Conservation (phyloP, 1,140 invertebrate genomes). For the Archivesica marissinica region DNA sequence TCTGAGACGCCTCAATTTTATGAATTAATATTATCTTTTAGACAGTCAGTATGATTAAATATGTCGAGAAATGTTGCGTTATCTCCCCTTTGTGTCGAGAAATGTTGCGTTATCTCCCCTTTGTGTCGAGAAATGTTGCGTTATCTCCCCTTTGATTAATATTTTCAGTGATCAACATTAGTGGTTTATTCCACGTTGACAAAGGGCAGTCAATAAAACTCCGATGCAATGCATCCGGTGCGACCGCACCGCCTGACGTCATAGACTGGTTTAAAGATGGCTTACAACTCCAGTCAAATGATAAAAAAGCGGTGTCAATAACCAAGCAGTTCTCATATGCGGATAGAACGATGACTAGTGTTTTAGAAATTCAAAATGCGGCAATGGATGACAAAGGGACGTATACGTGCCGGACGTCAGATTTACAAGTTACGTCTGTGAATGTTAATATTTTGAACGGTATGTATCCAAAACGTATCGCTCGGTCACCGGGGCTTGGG, state of each 20-base stretch:
- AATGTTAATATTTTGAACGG: slow-evolving; percentile 74
- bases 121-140: too few relatives aligned
- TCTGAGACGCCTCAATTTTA: too few relatives aligned
- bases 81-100: too few relatives aligned
- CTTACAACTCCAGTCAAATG: slow-evolving; percentile 63
- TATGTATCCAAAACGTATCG: slow-evolving; percentile 59
- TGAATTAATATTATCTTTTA: too few relatives aligned
- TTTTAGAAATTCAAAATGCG: slow-evolving; percentile 69
- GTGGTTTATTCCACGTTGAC: slow-evolving; percentile 67
- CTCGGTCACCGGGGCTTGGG: too few relatives aligned
- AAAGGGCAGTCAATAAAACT: slow-evolving; percentile 70
- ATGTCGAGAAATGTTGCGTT: too few relatives aligned
- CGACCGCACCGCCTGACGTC: slow-evolving; percentile 68
- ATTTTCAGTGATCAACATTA: slow-evolving; percentile 73
- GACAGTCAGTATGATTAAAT: too few relatives aligned
- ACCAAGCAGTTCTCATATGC: slow-evolving; percentile 66
- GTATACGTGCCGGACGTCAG: slow-evolving; percentile 73
- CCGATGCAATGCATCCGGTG: slow-evolving; percentile 69
- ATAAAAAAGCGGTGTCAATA: slow-evolving; percentile 63
- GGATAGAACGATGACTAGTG: slow-evolving; percentile 69
- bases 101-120: too few relatives aligned
- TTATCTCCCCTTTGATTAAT: too few relatives aligned
- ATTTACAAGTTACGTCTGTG: slow-evolving; percentile 69
- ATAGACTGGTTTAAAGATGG: slow-evolving; percentile 75
- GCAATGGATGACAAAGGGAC: slow-evolving; percentile 67